Percentiles rank a stretch among this genome's conserved stretches.
Conservation (phyloP, 2,888 invertebrate species). For the Athalia rosae region DNA sequence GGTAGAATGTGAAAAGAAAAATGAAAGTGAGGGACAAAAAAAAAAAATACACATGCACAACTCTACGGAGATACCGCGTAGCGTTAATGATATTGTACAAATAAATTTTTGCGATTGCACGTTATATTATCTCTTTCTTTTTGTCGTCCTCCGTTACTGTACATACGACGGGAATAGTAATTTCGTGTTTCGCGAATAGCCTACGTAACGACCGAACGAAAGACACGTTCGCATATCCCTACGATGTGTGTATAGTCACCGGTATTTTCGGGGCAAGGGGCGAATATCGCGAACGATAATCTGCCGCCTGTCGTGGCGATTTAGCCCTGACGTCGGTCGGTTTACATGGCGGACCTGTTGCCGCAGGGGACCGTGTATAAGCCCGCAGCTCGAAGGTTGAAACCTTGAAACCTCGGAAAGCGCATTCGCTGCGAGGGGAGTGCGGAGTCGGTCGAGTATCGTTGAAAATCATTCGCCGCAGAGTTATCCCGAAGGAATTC, state of each 20-base stretch:
- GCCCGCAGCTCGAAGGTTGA: neutral
- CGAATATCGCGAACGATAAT: too few species aligned
- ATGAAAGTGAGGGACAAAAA: neutral
- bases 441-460: slow-evolving; percentile 1
- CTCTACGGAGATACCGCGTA: too few species aligned
- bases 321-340: neutral
- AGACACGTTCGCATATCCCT: too few species aligned
- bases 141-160: neutral
- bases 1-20: neutral
- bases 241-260: neutral
- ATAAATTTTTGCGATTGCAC: neutral
- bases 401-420: neutral
- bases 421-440: too few species aligned
- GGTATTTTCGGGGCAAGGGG: too few species aligned
- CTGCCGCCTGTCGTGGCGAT: too few species aligned
- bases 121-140: neutral
- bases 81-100: too few species aligned
- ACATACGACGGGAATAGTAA: neutral
- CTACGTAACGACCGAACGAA: neutral
- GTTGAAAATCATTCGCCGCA: slow-evolving; percentile 51
- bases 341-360: slow-evolving; percentile 31
- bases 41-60: too few species aligned
- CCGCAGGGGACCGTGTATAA: slow-evolving; percentile 15
- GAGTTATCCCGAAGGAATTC: slow-evolving; percentile 52
- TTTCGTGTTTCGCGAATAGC: neutral